Evolutionary conservation across 2,113 vertebrate species (phyloP), one percentile per base, ranked within the genome.

Genomic region (Rynchops niger): DNA sequence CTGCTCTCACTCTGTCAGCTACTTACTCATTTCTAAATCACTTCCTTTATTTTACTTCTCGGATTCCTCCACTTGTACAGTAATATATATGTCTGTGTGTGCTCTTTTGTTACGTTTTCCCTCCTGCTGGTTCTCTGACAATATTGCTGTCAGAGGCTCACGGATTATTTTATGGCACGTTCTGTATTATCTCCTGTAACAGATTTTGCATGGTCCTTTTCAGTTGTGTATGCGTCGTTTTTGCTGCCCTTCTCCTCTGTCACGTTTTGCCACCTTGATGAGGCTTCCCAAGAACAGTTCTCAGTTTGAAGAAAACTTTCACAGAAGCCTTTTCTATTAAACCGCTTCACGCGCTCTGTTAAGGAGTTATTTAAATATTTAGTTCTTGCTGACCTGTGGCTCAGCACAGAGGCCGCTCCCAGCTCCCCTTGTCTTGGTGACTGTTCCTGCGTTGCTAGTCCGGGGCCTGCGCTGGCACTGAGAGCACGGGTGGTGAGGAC

Each of bases 21-120:
- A 95, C 96, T 96, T 82, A 93, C 92, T 96, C 95, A 88, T 88
- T 97, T 92, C 80, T 71, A 91, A 97, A 95, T 95, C 80, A 84
- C 69, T 96, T 90, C 90, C 88, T 95, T 92, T 86, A 82, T 95
- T 96, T 91, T 93, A 56, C 80, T 94, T 95, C 86, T 95, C 72
- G 13, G 56, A 94, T 91, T 95, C 80, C 70, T 94, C 49, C 49
- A 45, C 78, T 96, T 50, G 61, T 79, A 61, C 91, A 69, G 83
- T 15, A 15, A 88, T 47, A 3, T 23, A 52, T 79, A 69, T 63
- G 63, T 49, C 78, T 77, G 15, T 52, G 53, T 55, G n/a, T 38
- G 43, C 67, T 92, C 80, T 92, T 69, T 30, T 58, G 58, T 78
- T 82, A 52, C 40, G 3, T 95, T 82, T 82, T 65, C 47, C 42